phyloP scores from a whole-genome alignment of 2,113 vertebrate genomes.

The Perca schrenkii region DNA sequence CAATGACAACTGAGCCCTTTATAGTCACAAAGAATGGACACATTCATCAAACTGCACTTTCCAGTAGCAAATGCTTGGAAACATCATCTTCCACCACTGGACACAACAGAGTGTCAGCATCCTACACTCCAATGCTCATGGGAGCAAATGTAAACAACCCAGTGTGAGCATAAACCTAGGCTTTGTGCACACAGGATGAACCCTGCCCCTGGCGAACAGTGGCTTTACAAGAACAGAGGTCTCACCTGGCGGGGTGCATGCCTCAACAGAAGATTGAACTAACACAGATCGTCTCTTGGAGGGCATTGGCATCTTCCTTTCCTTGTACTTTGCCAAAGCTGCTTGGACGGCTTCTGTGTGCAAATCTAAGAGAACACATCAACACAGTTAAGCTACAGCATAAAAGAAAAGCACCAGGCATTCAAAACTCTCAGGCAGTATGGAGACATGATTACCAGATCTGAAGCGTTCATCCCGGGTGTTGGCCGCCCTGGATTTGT shows the following conservation, averaged over 20 bases:
- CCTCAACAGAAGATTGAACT: constrained; percentile 91
- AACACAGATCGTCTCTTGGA: constrained; percentile 95
- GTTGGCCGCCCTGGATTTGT: constrained; percentile 88
- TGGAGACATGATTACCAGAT: constrained; percentile 87
- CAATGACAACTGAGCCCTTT: constrained; percentile 55
- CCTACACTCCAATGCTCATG: constrained; percentile 45
- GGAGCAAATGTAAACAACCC: constrained; percentile 22
- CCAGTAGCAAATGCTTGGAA: constrained; percentile 50
- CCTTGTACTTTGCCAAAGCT: constrained; percentile 94
- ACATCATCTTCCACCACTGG: constrained; percentile 40
- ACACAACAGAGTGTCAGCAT: constrained; percentile 46
- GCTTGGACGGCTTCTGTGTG: constrained; percentile 98
- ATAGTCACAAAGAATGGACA: constrained; percentile 63
- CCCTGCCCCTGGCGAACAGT: not conserved
- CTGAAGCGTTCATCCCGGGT: constrained; percentile 95
- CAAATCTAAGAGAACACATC: constrained; percentile 83
- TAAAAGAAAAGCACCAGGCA: not conserved
- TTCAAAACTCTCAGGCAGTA: constrained; percentile 16
- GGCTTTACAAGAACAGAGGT: constrained; percentile 6
- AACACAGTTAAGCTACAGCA: constrained; percentile 21
- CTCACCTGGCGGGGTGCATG: constrained; percentile 95
- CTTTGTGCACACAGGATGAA: not conserved
- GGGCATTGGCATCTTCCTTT: constrained; percentile 98
- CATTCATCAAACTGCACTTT: constrained; percentile 67
- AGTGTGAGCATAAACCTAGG: not conserved